These are phyloP conservation scores for Eonycteris spelaea DNA, from an alignment of 2,113 vertebrate species.

Conservation along the genomic window DNA sequence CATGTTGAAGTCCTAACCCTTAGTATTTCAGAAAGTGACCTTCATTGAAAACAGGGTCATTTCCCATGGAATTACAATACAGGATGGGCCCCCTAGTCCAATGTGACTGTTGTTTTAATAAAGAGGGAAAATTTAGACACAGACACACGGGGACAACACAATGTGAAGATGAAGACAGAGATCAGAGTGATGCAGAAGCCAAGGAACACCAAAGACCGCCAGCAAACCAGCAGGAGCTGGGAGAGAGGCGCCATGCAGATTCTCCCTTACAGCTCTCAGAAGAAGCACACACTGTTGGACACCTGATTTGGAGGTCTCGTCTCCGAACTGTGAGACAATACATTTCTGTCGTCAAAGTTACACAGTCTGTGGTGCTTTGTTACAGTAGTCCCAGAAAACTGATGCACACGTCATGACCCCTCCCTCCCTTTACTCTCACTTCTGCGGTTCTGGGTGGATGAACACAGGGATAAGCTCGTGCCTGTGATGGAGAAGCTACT, in stretches of 20 bases:
- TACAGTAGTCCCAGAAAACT: neutral
- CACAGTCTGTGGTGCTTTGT: neutral
- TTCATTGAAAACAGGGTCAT: neutral
- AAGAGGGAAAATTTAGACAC: neutral
- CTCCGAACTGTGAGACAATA: neutral
- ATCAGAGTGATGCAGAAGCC: neutral
- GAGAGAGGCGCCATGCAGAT: neutral
- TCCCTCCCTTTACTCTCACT: neutral
- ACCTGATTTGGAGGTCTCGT: neutral
- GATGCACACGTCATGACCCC: rapidly evolving
- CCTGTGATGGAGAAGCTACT: neutral
- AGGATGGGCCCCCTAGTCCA: neutral
- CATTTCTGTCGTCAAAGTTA: neutral
- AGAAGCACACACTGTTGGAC: neutral
- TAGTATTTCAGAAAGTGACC: neutral
- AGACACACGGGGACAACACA: neutral
- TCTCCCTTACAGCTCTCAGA: neutral
- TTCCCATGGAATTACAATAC: neutral
- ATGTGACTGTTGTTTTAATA: neutral
- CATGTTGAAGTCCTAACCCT: neutral
- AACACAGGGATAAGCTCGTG: neutral
- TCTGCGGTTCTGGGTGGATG: neutral
- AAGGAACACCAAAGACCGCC: neutral
- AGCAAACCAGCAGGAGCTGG: neutral
- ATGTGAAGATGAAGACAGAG: neutral